phyloP scores from a whole-genome alignment of 23 tunicate genomes.

The Trididemnum miniatum region DNA sequence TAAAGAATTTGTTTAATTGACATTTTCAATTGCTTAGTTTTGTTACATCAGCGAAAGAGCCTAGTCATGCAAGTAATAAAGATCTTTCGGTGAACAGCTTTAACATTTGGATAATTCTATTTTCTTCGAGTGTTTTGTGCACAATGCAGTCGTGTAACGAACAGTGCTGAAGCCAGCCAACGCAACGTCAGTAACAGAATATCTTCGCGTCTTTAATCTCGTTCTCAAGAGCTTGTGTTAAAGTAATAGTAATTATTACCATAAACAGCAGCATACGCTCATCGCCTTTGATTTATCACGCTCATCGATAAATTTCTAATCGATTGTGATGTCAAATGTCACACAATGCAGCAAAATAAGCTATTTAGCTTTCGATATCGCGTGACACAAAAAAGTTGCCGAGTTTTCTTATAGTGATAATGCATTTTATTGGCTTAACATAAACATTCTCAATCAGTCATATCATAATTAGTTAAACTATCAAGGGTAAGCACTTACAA shows the following conservation, averaged over 20 bases:
- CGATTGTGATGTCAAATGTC: background rate
- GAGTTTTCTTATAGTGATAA: background rate
- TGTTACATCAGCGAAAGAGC: background rate
- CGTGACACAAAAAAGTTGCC: background rate
- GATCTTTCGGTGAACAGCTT: constrained; percentile 11
- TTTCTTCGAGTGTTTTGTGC: background rate
- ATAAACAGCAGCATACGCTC: background rate
- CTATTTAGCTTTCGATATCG: background rate
- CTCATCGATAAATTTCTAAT: background rate
- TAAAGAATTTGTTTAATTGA: too few relatives aligned
- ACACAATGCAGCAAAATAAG: background rate
- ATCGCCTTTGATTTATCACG: background rate
- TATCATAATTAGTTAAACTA: too few relatives aligned
- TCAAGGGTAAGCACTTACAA: too few relatives aligned
- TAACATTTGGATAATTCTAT: constrained; percentile 1
- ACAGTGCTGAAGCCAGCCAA: background rate
- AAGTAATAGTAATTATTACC: background rate
- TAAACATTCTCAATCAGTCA: too few relatives aligned
- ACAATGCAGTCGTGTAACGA: background rate
- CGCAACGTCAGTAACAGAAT: background rate
- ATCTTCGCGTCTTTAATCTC: background rate
- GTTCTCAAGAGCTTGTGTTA: background rate
- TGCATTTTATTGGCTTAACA: too few relatives aligned
- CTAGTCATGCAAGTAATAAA: background rate
- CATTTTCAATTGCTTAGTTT: background rate